Evolutionary conservation across 2,888 invertebrate genomes (phyloP).

Genomic region (Acrobasis suavella): DNA sequence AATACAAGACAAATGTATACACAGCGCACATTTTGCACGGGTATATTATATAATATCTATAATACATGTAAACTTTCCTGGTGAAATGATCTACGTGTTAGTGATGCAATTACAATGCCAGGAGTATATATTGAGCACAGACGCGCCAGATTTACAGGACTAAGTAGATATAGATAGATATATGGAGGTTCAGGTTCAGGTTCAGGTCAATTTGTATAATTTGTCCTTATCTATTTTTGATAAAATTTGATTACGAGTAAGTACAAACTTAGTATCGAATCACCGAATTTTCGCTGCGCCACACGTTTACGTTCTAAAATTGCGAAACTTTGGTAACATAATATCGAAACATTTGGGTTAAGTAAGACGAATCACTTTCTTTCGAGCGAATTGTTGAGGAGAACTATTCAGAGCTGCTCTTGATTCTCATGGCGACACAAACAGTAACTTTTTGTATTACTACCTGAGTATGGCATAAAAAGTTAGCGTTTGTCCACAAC

Average conservation of each 20-base stretch:
- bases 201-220: no score
- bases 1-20: no score
- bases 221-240: no score
- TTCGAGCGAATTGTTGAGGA: conserved; percentile 42
- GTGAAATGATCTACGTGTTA: no score
- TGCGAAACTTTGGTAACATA: conserved; percentile 43
- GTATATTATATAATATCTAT: no score
- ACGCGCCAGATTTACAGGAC: no score
- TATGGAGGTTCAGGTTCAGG: no score
- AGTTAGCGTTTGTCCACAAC: conserved; percentile 39
- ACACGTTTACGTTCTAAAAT: conserved; percentile 39
- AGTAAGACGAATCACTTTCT: conserved; percentile 68
- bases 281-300: not conserved
- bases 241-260: not conserved
- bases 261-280: not conserved
- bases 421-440: conserved; percentile 50
- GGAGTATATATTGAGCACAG: no score
- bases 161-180: no score
- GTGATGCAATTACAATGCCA: no score
- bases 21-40: no score
- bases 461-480: conserved; percentile 39
- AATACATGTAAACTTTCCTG: no score
- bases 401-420: conserved; percentile 56
- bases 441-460: conserved; percentile 9
- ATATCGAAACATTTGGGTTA: conserved; percentile 50